Percentiles rank a stretch among this genome's conserved stretches.
These are phyloP conservation scores for Gyps fulvus DNA, from an alignment of 2,113 vertebrate species.

Conservation along the genomic window DNA sequence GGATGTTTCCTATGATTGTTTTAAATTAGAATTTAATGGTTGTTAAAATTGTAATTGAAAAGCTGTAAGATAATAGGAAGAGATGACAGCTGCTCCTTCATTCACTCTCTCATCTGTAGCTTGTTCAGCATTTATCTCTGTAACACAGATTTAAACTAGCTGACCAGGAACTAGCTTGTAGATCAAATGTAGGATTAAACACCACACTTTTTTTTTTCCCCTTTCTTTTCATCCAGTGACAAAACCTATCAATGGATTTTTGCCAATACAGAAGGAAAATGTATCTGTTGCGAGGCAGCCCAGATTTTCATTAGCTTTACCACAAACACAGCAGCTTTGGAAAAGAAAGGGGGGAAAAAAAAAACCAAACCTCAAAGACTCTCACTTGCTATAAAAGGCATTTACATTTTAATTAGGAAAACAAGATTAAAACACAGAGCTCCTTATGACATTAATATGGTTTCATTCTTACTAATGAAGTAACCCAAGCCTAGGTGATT, in stretches of 20 bases:
- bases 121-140: background rate
- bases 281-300: background rate
- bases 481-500: background rate
- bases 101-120: background rate
- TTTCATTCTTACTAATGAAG: background rate
- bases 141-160: background rate
- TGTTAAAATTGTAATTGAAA: background rate
- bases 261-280: background rate
- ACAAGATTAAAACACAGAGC: background rate
- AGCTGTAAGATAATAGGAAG: background rate
- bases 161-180: background rate
- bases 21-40: background rate
- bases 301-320: background rate
- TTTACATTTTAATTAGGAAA: slow-evolving; percentile 40
- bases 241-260: background rate
- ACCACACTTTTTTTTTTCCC: accelerated
- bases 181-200: background rate
- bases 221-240: background rate
- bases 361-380: background rate
- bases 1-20: background rate
- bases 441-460: background rate
- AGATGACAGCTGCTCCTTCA: background rate
- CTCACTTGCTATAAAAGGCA: background rate
- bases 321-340: background rate
- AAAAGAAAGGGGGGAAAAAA: background rate